These are phyloP conservation scores for Byasa hedistus DNA, from an alignment of 2,888 invertebrate genomes.

Conservation along the genomic window DNA sequence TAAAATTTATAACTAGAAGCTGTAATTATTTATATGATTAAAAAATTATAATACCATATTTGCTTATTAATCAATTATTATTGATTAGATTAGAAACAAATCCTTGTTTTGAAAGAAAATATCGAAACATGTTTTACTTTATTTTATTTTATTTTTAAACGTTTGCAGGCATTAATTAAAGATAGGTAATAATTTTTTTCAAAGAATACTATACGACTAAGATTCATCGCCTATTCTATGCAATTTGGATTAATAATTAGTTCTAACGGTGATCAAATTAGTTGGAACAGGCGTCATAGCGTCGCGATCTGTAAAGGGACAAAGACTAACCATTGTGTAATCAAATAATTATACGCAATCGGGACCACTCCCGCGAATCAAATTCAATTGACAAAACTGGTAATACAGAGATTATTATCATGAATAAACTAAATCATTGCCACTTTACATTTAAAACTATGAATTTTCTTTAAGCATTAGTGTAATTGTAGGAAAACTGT, in stretches of 20 bases:
- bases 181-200: background rate
- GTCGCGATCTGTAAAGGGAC: constrained; percentile 23
- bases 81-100: no score
- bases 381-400: constrained; percentile 46
- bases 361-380: constrained; percentile 44
- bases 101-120: no score
- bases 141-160: no score
- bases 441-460: no score
- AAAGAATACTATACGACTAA: background rate
- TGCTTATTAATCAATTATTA: no score
- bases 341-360: constrained; percentile 55
- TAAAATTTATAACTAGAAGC: no score
- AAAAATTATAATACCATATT: no score
- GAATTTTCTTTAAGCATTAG: no score
- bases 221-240: constrained; percentile 14
- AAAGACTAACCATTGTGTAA: constrained; percentile 47
- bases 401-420: constrained; percentile 1
- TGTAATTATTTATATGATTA: no score
- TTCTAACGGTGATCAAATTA: constrained; percentile 18
- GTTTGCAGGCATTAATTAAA: no score
- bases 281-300: constrained; percentile 17
- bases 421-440: background rate
- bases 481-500: no score
- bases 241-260: constrained; percentile 37
- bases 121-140: no score